phyloP scores from a whole-genome alignment of 2,888 invertebrate genomes.

The Alloplasta piceator region DNA sequence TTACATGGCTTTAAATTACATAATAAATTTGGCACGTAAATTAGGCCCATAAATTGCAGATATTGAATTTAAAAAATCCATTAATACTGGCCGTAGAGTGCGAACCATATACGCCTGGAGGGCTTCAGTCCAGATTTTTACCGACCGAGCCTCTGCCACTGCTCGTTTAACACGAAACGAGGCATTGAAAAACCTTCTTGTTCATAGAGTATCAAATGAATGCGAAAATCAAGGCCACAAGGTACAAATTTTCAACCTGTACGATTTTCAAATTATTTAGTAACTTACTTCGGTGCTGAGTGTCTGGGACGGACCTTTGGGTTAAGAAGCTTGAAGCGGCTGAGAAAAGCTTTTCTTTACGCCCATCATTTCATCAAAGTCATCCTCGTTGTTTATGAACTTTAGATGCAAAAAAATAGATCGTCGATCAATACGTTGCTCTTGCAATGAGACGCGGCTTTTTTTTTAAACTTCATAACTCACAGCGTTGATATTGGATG shows the following conservation, averaged over 20 bases:
- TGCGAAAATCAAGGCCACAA: neutral
- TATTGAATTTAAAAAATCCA: no score
- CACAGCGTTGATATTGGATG: constrained; percentile 8
- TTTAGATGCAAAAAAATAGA: constrained; percentile 12
- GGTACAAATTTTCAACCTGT: neutral
- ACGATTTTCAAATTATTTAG: neutral
- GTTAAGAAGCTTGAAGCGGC: constrained; percentile 13
- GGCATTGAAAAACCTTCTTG: neutral
- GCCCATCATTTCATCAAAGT: constrained; percentile 32
- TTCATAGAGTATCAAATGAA: neutral
- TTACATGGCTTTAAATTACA: no score
- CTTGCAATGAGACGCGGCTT: neutral
- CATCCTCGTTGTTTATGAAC: constrained; percentile 28
- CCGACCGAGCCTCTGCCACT: no score
- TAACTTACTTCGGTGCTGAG: constrained; percentile 32
- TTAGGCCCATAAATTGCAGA: no score
- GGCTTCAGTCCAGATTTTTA: no score
- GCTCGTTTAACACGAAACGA: no score
- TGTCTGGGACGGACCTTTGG: constrained; percentile 11
- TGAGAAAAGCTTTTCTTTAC: constrained; percentile 39
- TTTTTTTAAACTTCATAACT: neutral
- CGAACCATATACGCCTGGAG: no score
- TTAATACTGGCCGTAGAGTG: no score
- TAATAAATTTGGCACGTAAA: no score
- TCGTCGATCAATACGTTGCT: neutral